phyloP scores from a whole-genome alignment of 2,888 invertebrate genomes.

The Aquatica leii region DNA sequence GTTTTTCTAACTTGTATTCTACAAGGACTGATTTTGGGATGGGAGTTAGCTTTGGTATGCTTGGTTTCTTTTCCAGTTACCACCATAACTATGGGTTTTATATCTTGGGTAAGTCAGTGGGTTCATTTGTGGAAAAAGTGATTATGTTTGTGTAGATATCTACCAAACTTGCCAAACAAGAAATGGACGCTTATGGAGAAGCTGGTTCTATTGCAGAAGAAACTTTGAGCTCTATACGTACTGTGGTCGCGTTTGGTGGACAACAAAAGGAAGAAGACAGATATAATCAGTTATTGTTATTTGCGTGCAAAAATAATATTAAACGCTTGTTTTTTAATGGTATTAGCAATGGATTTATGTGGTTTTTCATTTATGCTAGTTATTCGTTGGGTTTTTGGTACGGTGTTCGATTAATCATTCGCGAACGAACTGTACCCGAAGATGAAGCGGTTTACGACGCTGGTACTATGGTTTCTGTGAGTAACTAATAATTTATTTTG shows the following conservation, averaged over 20 bases:
- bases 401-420: constrained; percentile 72
- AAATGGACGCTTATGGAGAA: constrained; percentile 75
- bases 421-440: constrained; percentile 59
- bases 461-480: constrained; percentile 66
- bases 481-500: no score
- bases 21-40: constrained; percentile 78
- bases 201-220: constrained; percentile 83
- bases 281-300: constrained; percentile 69
- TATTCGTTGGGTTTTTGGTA: constrained; percentile 88
- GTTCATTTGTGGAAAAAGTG: neutral
- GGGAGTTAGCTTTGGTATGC: constrained; percentile 82
- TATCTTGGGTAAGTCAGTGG: constrained; percentile 64
- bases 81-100: constrained; percentile 69
- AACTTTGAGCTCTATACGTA: constrained; percentile 76
- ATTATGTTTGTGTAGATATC: neutral
- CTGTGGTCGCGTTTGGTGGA: constrained; percentile 82
- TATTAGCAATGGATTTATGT: constrained; percentile 67
- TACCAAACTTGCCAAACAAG: constrained; percentile 56
- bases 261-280: constrained; percentile 73
- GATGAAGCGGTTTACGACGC: constrained; percentile 65
- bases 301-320: constrained; percentile 73
- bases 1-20: constrained; percentile 74
- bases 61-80: constrained; percentile 76
- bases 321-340: constrained; percentile 61
- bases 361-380: constrained; percentile 79